These are phyloP conservation scores for Myathropa florea DNA, from an alignment of 2,888 invertebrate genomes.

Conservation along the genomic window DNA sequence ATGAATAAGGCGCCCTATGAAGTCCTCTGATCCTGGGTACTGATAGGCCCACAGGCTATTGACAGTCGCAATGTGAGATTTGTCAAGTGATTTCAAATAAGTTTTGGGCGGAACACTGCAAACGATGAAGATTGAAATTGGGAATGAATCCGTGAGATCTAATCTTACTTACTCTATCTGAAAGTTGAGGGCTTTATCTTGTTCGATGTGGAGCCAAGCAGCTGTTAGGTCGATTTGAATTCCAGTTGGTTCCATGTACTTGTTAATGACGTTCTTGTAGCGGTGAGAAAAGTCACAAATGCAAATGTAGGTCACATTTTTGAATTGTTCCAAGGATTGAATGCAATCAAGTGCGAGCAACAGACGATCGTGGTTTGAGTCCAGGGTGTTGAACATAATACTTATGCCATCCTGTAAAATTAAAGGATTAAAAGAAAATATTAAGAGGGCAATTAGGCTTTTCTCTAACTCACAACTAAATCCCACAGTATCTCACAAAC, in stretches of 20 bases:
- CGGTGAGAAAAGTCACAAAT: background rate
- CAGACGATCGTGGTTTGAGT: conserved; percentile 71
- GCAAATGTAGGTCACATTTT: background rate
- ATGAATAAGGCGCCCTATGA: conserved; percentile 62
- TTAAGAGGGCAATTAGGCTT: background rate
- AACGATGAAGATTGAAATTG: background rate
- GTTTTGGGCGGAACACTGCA: background rate
- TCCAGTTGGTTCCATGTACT: background rate
- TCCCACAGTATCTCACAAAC: no score
- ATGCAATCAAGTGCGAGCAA: conserved; percentile 72
- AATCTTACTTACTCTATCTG: background rate
- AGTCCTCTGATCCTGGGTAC: conserved; percentile 66
- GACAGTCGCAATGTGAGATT: conserved; percentile 47
- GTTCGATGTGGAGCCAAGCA: background rate
- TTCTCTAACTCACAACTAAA: no score
- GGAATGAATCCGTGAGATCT: background rate
- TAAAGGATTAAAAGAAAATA: background rate
- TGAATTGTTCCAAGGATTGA: conserved; percentile 1
- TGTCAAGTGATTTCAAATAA: background rate
- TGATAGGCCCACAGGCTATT: conserved; percentile 72
- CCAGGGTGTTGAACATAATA: conserved; percentile 74
- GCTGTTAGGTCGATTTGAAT: background rate
- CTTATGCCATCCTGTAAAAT: background rate
- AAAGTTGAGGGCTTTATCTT: background rate
- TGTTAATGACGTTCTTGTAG: background rate